Conservation (phyloP, 2,888 invertebrate species). For the Philopedon plagiatum region DNA sequence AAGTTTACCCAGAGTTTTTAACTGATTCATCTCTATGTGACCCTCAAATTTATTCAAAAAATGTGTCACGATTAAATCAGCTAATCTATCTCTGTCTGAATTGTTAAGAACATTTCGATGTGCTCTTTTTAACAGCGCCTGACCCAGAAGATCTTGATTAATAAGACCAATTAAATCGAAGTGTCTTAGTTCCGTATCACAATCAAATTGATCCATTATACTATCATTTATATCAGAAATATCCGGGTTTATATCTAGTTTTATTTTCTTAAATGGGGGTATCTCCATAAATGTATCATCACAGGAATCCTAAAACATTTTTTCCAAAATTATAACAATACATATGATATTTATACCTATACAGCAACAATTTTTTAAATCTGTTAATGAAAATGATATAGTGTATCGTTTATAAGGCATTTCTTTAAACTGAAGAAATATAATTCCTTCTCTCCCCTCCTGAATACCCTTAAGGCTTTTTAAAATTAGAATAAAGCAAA, state of each 20-base stretch:
- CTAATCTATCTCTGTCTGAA: slow-evolving; percentile 12
- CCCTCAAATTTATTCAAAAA: slow-evolving; percentile 14
- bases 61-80: slow-evolving; percentile 7
- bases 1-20: slow-evolving; percentile 13
- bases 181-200: neutral
- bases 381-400: no score
- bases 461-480: no score
- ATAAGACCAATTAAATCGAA: slow-evolving; percentile 9
- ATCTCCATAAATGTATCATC: slow-evolving; percentile 7
- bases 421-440: no score
- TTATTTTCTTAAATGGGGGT: neutral
- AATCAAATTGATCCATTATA: neutral
- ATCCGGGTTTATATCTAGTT: neutral
- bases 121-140: slow-evolving; percentile 13
- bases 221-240: no score
- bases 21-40: neutral
- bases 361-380: no score
- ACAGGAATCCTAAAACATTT: slow-evolving; percentile 2
- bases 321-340: neutral
- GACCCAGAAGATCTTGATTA: slow-evolving; percentile 14
- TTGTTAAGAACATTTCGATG: slow-evolving; percentile 4
- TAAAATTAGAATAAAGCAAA: no score
- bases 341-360: no score
- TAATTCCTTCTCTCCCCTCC: no score
- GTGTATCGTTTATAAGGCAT: no score